Evolutionary conservation across 2,113 vertebrate genomes (phyloP), one percentile per base, ranked within the genome.

Genomic region (Trichechus manatus): DNA sequence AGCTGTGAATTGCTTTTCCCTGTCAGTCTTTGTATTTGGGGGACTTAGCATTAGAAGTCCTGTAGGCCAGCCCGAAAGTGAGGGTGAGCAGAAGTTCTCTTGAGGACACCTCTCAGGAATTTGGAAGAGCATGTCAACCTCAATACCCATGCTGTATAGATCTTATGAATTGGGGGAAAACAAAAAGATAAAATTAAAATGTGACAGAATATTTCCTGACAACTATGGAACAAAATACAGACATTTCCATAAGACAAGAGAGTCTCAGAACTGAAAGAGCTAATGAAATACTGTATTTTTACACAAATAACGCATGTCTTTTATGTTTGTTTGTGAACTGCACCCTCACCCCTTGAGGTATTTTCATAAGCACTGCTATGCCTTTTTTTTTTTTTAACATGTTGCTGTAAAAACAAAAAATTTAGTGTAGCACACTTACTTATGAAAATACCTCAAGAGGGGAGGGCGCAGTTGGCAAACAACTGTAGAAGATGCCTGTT

Each of bases 121-220:
- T 72, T 85, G 74, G 59, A 83, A 77, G 64, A n/a, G 91, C 70
- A 68, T 78, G 77, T 50, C 70, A 80, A 74, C 6, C 17, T 19
- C 23, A 66, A 29, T 36, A 82, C 7, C 9, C 36, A 42, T 27
- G 39, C 4, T 25, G 15, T n/a, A 36, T n/a, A 84, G 29, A 87
- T 79, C 77, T 90, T 85, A n/a, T 50, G 77, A 93, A 80, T 63
- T 92, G 90, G 17, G 20, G 13, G 39, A 47, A 47, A 68, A 74
- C 42, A 93, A 88, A 93, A 84, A 22, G 64, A 90, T 47, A 88
- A 70, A 70, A 94, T 27, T 64, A 59, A 87, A 94, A 94, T 84
- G 66, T 36, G 31, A 66, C 10, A 70, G 63, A 50, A 27, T 9
- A 79, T 92, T 86, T 82, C 9, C 59, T 72, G 31, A 25, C n/a